Base-by-base conservation (phyloP, 2,888 invertebrate genomes). In the Meandrusa payeni region DNA sequence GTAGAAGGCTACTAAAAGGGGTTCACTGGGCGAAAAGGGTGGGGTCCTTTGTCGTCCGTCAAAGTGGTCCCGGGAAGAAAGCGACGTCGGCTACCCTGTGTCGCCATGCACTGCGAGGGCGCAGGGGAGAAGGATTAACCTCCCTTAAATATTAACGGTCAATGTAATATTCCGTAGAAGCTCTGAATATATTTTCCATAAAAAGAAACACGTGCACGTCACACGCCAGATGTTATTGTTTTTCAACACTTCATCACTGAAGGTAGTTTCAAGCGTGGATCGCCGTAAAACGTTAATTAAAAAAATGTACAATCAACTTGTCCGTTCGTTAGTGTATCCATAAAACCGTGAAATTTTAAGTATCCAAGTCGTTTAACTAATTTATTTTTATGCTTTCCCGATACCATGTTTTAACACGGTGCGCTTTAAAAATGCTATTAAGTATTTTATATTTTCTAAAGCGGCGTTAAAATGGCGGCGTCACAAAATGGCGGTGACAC, bases 291-390 rank as follows among this genome's bases (percentile, higher is more conserved):
- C 5, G 13, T 26, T 44, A 32, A 38, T 44, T 44, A 44, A 38
- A 41, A 37, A 37, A 26, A 15, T 4, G 13, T 36, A 20, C 17
- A 29, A 7, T 17, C 19, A 22, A 34, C 41, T 34, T 33, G 27
- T 3, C 11, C 32, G 32, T 27, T 38, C 43, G 43, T 38, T 38
- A 33, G 43, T 32, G 22, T 32, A 26, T 22, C 32, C 38, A 31
- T 37, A 17, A 26, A 38, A 38, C 43, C 27, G 27, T 44, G 27
- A 44, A 44, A 22, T 32, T 44, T 38, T 38, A 32, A 38, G 32
- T 44, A 44, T 22, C 26, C 27, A 17, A 36, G 23, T 26, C 38
- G 33, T 39, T 38, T 11, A 22, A 32, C 12, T 44, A 27, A 43
- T 38, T 43, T 26, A 38, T 32, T 38, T 44, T 38, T 39, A 38